Evolutionary conservation across 1,140 invertebrate genomes (phyloP).

Genomic region (Glossosoma conforme): DNA sequence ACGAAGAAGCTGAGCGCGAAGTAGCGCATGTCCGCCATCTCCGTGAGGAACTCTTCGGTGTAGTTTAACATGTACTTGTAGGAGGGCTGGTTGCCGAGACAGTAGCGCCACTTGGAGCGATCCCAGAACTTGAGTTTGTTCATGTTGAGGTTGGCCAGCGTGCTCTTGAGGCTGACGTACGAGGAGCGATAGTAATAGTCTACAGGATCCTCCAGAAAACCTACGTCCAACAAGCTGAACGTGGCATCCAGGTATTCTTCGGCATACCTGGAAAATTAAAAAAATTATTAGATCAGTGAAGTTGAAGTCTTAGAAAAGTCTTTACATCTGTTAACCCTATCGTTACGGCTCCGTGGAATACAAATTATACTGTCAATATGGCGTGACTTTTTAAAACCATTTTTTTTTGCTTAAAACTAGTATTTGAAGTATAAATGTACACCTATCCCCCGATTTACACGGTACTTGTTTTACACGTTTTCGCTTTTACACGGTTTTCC

Average conservation of each 20-base stretch:
- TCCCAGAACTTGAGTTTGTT: conserved; percentile 27
- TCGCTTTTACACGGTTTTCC: too few species aligned
- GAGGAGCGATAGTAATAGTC: conserved; percentile 28
- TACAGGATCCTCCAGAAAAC: conserved; percentile 25
- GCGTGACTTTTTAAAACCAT: too few species aligned
- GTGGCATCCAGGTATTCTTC: conserved; percentile 27
- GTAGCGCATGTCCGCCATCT: conserved; percentile 27
- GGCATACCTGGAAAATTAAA: conserved; percentile 26
- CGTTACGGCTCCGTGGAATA: too few species aligned
- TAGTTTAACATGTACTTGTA: conserved; percentile 29
- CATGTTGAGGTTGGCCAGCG: conserved; percentile 13
- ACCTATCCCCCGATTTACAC: too few species aligned
- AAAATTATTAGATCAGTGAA: too few species aligned
- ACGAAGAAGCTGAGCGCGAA: conserved; percentile 29
- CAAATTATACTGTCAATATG: too few species aligned
- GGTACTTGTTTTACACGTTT: too few species aligned
- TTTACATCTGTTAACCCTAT: too few species aligned
- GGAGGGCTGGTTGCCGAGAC: conserved; percentile 25
- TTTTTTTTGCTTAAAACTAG: too few species aligned
- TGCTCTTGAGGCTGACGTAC: conserved; percentile 22
- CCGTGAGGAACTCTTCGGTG: conserved; percentile 28
- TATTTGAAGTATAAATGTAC: too few species aligned
- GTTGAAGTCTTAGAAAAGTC: too few species aligned
- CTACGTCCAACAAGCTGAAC: conserved; percentile 23
- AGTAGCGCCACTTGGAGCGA: conserved; percentile 25